Evolutionary conservation across 1,140 invertebrate genomes (phyloP), one percentile per base, ranked within the genome.

Genomic region (Nilaparvata lugens): DNA sequence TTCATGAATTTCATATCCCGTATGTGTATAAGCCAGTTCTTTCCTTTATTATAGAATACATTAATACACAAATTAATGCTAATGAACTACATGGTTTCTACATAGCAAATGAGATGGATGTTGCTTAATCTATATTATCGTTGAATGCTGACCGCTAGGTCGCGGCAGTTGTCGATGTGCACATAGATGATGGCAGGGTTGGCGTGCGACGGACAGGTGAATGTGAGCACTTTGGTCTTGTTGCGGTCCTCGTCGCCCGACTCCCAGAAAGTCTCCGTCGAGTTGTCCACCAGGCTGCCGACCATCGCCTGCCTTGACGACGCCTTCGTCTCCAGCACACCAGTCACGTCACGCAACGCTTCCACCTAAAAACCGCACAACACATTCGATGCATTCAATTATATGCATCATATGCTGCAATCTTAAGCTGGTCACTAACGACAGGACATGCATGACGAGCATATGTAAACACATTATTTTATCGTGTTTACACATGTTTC

Each of bases 261-360:
- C 76, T 99, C 96, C 96, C 96, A 99, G 74, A 98, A 99, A 0
- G 96, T 98, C 75, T 99, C 96, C 0, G 94, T 97, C 1, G 92
- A 95, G 66, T 88, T 89, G 73, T 98, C 96, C 0, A 85, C 91
- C 6, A 99, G 78, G 69, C 93, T 94, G 2, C 84, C 86, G 19
- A 94, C 84, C 92, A 98, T 95, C 2, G 93, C 93, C 67, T 89
- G 89, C 1, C 95, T 80, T 66, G 93, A 97, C 0, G 94, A 97
- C 0, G 92, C 89, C 64, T 89, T 90, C 2, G 97, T 83, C 56
- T 94, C 89, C 13, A 89, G 79, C 45, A 78, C 76, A 0, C 78
- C 68, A 0, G 91, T 94, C 35, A 96, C 74, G 70, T 93, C 89
- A 61, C 81, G 81, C 13, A 91, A 70, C 51, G 78, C 73, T 66